Evolutionary conservation across 2,113 vertebrate genomes (phyloP).

Genomic region (Salminus brasiliensis): DNA sequence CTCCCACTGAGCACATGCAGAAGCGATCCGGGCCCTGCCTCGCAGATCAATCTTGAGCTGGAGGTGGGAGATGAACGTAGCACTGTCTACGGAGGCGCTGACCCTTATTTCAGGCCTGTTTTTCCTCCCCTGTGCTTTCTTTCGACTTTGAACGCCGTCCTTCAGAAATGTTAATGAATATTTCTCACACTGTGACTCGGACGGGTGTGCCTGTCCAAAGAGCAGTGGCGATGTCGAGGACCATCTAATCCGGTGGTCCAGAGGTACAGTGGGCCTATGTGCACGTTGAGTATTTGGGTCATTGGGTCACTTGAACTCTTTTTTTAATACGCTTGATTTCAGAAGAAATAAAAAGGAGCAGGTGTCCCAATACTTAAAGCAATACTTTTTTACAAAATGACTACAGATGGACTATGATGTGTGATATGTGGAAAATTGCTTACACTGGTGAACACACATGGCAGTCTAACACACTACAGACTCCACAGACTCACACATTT

Average conservation of each 20-base stretch:
- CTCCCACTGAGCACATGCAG: constrained; percentile 56
- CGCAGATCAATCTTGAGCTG: constrained; percentile 68
- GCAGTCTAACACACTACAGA: no score
- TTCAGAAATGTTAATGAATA: constrained; percentile 30
- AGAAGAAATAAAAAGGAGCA: no score
- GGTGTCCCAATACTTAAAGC: no score
- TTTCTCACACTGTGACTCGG: neutral
- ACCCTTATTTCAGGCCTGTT: constrained; percentile 62
- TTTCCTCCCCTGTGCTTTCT: neutral
- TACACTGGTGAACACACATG: no score
- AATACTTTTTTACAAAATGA: no score
- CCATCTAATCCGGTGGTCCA: neutral
- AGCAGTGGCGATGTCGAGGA: neutral
- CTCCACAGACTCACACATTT: no score
- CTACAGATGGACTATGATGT: no score
- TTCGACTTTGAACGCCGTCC: constrained; percentile 9
- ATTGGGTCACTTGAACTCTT: no score
- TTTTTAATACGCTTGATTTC: no score
- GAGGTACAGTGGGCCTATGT: no score
- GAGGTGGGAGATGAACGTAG: constrained; percentile 59
- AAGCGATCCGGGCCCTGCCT: constrained; percentile 50
- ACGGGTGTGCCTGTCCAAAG: neutral
- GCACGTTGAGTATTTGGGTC: neutral
- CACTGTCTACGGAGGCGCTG: constrained; percentile 53
- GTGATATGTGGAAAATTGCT: no score